These are phyloP conservation scores for Leptinotarsa undecemlineata DNA, from an alignment of 1,140 invertebrate genomes.

Conservation along the genomic window DNA sequence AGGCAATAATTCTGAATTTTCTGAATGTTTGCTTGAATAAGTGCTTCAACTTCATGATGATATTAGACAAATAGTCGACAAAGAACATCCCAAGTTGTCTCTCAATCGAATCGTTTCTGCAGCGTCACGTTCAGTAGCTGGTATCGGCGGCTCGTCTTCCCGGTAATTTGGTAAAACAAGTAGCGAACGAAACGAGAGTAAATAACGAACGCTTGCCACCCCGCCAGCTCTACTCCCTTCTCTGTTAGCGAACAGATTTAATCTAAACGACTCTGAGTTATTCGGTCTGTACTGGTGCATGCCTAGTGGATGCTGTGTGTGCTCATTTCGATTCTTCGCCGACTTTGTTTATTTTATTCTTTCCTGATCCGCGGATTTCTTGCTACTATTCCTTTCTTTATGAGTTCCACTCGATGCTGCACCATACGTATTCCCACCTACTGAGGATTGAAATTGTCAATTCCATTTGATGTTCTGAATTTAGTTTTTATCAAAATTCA, in stretches of 20 bases:
- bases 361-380: conserved; percentile 28
- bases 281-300: conserved; percentile 46
- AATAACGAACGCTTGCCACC: conserved; percentile 43
- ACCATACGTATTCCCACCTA: no score
- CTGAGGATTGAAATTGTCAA: no score
- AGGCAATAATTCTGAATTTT: no score
- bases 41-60: no score
- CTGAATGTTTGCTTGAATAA: no score
- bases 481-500: no score
- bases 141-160: conserved; percentile 31
- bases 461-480: no score
- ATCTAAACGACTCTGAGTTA: conserved; percentile 52
- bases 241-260: conserved; percentile 43
- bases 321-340: conserved; percentile 22
- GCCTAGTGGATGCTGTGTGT: conserved; percentile 30
- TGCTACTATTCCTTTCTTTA: background rate
- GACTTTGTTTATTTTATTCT: conserved; percentile 10
- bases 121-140: conserved; percentile 41
- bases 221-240: conserved; percentile 24
- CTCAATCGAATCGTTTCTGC: conserved; percentile 30
- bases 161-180: conserved; percentile 54
- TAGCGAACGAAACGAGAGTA: conserved; percentile 51
- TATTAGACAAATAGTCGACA: no score
- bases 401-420: background rate
- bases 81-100: no score